Conservation (phyloP, 2,888 invertebrate genomes). For the Mamestra brassicae region DNA sequence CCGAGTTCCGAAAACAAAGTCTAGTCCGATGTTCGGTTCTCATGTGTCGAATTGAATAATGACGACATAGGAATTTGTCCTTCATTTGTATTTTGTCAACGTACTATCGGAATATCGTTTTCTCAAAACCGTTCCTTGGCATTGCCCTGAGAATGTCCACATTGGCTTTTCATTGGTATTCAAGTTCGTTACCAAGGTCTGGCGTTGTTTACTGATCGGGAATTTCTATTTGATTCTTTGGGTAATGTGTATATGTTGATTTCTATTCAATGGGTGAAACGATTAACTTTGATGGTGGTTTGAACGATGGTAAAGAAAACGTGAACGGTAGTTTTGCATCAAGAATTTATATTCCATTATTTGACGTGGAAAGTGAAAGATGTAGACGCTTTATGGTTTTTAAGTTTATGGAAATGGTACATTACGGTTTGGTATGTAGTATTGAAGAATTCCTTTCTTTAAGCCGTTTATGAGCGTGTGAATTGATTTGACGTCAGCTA, state of each 20-base stretch:
- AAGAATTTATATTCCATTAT: slow-evolving; percentile 68
- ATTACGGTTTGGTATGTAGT: slow-evolving; percentile 28
- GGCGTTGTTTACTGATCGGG: slow-evolving; percentile 82
- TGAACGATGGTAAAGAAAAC: slow-evolving; percentile 67
- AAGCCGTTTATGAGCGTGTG: slow-evolving; percentile 7
- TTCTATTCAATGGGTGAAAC: slow-evolving; percentile 72
- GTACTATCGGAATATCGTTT: slow-evolving; percentile 87
- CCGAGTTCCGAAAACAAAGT: neutral
- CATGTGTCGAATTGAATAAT: slow-evolving; percentile 84
- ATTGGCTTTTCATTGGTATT: slow-evolving; percentile 81
- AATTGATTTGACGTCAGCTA: slow-evolving; percentile 9
- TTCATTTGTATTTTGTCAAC: slow-evolving; percentile 82
- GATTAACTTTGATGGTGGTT: slow-evolving; percentile 64
- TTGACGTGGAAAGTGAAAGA: slow-evolving; percentile 71
- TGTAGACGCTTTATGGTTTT: slow-evolving; percentile 46
- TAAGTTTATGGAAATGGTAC: slow-evolving; percentile 56
- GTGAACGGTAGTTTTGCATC: slow-evolving; percentile 50
- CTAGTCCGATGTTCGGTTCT: slow-evolving; percentile 75
- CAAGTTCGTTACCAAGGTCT: slow-evolving; percentile 69
- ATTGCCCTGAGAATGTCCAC: slow-evolving; percentile 83
- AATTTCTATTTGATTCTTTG: slow-evolving; percentile 79
- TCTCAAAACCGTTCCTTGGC: slow-evolving; percentile 89
- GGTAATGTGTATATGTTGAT: slow-evolving; percentile 66
- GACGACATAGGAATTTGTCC: slow-evolving; percentile 83
- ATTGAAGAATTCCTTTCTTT: slow-evolving; percentile 22